Conservation (phyloP, 2,797 vertebrate species). For the Gadopsis bispinosus region DNA sequence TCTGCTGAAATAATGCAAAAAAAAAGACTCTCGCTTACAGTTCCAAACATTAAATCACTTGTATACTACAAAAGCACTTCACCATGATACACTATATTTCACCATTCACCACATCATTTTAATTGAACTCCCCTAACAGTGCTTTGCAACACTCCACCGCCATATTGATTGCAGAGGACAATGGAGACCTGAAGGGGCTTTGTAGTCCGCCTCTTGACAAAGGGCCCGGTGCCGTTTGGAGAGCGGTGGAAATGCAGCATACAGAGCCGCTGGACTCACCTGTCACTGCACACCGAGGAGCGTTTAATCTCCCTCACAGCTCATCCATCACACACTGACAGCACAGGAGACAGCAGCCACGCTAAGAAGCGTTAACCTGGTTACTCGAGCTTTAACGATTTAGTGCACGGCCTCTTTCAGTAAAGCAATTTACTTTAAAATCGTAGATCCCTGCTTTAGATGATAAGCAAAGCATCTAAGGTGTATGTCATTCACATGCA, state of each 20-base stretch:
- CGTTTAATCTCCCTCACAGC: slow-evolving; percentile 73
- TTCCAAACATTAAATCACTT: slow-evolving; percentile 1
- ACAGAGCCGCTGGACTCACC: slow-evolving; percentile 59
- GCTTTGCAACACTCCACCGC: slow-evolving; percentile 22
- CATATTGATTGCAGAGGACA: slow-evolving; percentile 64
- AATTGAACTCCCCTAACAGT: slow-evolving; percentile 39
- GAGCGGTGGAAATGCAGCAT: slow-evolving; percentile 29
- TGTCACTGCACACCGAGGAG: slow-evolving; percentile 68
- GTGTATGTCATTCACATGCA: slow-evolving; percentile 18
- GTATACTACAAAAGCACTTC: not conserved
- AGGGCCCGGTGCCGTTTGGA: slow-evolving; percentile 32
- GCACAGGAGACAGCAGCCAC: slow-evolving; percentile 54
- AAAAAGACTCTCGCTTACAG: not conserved
- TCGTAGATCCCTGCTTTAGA: not conserved
- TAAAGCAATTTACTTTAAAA: not conserved
- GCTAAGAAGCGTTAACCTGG: slow-evolving; percentile 53
- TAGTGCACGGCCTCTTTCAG: slow-evolving; percentile 2
- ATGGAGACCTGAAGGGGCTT: slow-evolving; percentile 50
- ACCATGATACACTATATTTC: slow-evolving; percentile 1
- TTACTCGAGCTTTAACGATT: slow-evolving; percentile 11
- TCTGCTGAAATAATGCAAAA: not conserved
- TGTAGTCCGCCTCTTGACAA: slow-evolving; percentile 51
- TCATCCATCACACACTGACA: slow-evolving; percentile 71
- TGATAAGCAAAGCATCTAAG: not conserved
- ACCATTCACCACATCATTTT: slow-evolving; percentile 23